A percentile compares a stretch with the other conserved stretches of the same genome.
Evolutionary conservation across 1,140 invertebrate species (phyloP).

Genomic region (Trachymyrmex cornetzi): DNA sequence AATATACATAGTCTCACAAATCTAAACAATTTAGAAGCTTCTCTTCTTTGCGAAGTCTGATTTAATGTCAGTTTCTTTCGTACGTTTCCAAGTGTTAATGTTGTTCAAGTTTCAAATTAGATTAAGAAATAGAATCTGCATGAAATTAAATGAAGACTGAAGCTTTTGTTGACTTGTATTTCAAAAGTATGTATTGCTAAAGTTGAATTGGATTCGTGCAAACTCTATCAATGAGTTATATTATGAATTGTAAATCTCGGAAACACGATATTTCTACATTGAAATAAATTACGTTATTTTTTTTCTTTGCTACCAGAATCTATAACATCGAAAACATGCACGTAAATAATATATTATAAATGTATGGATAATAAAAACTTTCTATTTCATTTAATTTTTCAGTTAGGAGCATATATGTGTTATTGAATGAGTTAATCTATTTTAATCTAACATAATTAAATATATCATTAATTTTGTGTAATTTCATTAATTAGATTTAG

Average conservation of each 20-base stretch:
- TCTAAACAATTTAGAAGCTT: neutral
- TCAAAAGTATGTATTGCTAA: neutral
- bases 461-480: neutral
- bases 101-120: neutral
- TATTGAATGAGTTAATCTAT: neutral
- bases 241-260: neutral
- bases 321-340: neutral
- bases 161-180: neutral
- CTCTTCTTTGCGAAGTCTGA: neutral
- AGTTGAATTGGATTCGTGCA: neutral
- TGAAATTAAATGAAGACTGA: slow-evolving; percentile 10
- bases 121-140: slow-evolving; percentile 7
- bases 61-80: neutral
- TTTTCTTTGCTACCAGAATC: neutral
- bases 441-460: neutral
- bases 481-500: neutral
- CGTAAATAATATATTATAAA: neutral
- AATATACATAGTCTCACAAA: neutral
- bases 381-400: neutral
- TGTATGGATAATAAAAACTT: neutral
- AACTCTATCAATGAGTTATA: slow-evolving; percentile 20
- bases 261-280: neutral
- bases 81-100: neutral
- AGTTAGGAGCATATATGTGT: neutral
- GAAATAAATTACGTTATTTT: slow-evolving; percentile 17